These are phyloP conservation scores for Pygoscelis adeliae DNA, from an alignment of 2,113 vertebrate species.

Conservation along the genomic window DNA sequence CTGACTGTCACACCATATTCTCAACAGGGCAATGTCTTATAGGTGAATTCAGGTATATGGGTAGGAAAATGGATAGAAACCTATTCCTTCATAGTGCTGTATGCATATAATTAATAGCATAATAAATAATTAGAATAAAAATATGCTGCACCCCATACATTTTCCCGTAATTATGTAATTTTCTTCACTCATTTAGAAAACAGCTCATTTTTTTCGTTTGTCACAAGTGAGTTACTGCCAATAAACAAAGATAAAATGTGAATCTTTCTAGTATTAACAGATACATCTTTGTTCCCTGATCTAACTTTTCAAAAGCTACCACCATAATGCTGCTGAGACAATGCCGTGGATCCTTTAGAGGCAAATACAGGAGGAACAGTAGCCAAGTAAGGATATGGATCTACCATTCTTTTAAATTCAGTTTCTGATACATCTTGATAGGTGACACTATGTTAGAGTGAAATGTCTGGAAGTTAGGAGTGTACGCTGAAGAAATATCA, in stretches of 20 bases:
- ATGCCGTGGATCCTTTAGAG: not conserved
- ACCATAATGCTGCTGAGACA: not conserved
- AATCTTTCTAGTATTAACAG: not conserved
- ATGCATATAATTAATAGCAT: not conserved
- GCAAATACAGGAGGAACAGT: not conserved
- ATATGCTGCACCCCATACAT: not conserved
- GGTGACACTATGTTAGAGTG: not conserved
- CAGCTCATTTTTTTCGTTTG: not conserved
- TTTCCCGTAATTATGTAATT: conserved; percentile 4
- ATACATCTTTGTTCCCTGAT: not conserved
- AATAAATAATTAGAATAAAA: conserved; percentile 35
- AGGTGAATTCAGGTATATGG: conserved; percentile 1
- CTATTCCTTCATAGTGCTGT: not conserved
- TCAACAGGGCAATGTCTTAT: not conserved
- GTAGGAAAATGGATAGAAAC: not conserved
- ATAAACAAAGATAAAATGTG: not conserved
- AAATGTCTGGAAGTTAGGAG: not conserved
- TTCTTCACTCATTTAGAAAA: not conserved
- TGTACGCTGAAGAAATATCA: not conserved
- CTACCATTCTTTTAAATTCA: not conserved
- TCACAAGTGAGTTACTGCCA: not conserved
- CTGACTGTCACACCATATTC: conserved; percentile 22
- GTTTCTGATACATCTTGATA: not conserved
- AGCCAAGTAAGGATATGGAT: not conserved
- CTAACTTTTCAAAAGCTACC: not conserved